Percentiles rank a stretch among this genome's conserved stretches.
These are phyloP conservation scores for Sinopyrophorus schimmeli DNA, from an alignment of 2,888 invertebrate genomes.

Conservation along the genomic window DNA sequence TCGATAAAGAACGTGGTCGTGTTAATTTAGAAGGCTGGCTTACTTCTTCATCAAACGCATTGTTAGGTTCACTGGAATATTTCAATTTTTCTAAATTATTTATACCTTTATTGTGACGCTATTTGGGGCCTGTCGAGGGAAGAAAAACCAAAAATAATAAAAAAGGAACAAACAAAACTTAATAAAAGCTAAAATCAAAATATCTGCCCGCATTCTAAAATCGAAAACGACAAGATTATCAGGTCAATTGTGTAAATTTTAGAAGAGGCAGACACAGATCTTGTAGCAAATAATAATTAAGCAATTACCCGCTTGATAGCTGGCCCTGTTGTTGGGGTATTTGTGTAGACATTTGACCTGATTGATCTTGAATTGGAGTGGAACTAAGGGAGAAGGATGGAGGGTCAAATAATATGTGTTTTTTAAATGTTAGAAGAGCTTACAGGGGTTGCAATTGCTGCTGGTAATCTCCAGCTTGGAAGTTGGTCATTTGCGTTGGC, in stretches of 20 bases:
- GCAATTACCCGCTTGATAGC: conserved; percentile 9
- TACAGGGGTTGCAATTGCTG: background rate
- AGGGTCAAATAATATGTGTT: background rate
- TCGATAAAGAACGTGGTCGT: conserved; percentile 59
- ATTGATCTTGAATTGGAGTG: conserved; percentile 18
- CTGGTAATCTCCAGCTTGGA: conserved; percentile 6
- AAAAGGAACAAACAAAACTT: too few species aligned
- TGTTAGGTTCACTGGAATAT: conserved; percentile 47
- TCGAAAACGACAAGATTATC: conserved; percentile 10
- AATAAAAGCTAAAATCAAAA: too few species aligned
- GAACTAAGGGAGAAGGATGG: conserved; percentile 17
- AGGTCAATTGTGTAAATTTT: conserved; percentile 22
- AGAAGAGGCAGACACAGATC: conserved; percentile 20
- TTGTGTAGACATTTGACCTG: conserved; percentile 24
- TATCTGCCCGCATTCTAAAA: conserved; percentile 20
- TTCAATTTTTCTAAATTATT: conserved; percentile 35
- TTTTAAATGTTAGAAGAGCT: background rate
- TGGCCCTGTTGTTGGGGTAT: conserved; percentile 10
- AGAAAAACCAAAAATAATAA: conserved; percentile 34
- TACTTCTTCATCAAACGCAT: conserved; percentile 28
- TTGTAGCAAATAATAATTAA: background rate
- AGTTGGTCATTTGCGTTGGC: too few species aligned
- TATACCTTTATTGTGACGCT: conserved; percentile 47
- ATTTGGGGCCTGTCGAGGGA: conserved; percentile 49
- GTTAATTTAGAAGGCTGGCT: conserved; percentile 48